Conservation (phyloP, 2,113 vertebrate species). For the Leucoraja erinaceus region DNA sequence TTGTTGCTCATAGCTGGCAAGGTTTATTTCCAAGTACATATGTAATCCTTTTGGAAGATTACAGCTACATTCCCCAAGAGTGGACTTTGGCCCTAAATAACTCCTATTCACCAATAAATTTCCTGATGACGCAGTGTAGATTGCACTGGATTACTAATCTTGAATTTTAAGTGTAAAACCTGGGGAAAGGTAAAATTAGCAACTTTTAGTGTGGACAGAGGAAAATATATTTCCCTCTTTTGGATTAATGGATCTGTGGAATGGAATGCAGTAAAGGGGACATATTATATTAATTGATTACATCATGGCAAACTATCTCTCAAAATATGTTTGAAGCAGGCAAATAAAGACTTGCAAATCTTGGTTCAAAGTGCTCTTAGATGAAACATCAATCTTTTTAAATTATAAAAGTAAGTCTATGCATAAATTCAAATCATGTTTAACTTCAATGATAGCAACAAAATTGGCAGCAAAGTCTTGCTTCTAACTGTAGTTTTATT, state of each 20-base stretch:
- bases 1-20: not conserved
- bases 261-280: not conserved
- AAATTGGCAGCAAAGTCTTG: not conserved
- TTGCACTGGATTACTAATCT: no score
- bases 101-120: no score
- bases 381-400: not conserved
- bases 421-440: not conserved
- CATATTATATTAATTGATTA: not conserved
- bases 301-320: not conserved
- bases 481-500: not conserved
- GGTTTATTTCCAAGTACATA: not conserved
- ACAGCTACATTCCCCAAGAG: not conserved
- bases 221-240: not conserved
- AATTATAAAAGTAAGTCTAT: not conserved
- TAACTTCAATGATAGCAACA: not conserved
- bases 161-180: not conserved
- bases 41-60: not conserved
- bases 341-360: not conserved
- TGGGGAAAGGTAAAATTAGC: not conserved
- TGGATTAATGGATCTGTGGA: not conserved
- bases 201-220: not conserved
- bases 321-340: not conserved
- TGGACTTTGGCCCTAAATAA: no score
- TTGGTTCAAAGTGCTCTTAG: not conserved
- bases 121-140: no score